Base-by-base conservation (phyloP, 2,888 invertebrate genomes). In the Calliopum simillimum region DNA sequence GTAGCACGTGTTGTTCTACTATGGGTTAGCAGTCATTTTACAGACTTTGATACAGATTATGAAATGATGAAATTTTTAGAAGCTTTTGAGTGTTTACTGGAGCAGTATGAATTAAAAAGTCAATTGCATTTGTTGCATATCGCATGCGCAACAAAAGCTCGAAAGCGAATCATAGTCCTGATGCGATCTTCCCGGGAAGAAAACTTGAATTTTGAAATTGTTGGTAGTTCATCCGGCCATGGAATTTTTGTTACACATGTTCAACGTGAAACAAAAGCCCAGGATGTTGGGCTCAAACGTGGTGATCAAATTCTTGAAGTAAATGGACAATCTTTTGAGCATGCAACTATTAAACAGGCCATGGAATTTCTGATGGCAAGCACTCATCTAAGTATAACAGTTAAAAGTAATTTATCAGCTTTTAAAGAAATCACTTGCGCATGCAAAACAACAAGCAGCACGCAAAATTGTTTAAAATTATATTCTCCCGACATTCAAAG, bases 21-120 rank as follows among this genome's bases (percentile, higher is more conserved):
- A 11, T 99, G 99, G 99, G 98, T 99, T 1, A 99, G 98, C 86
- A 99, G 97, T 87, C 98, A 98, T 87, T 98, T 98, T 83, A 97
- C 97, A 51, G 98, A 98, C 84, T 98, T 98, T 86, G 98, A 98
- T 88, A 97, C 95, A 6, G 96, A 97, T 86, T 93, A 96, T 23
- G 92, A 92, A 71, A 97, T 99, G 97, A 97, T 97, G 92, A 96
- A 97, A 79, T 97, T 98, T 83, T 87, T 98, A 73, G 97, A 98
- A 85, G 92, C 91, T 73, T 98, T 98, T 87, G 98, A 98, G 87
- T 89, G 91, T 73, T 92, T 92, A 67, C 87, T 97, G 73, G 95
- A 95, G 82, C 89, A 89, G 78, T 94, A 95, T 85, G 93, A 93
- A 83, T 93, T 98, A 93, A 90, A 92, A 76, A 95, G 94, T 71